Evolutionary conservation across 92 coral and sea anemone genomes (phyloP).

Genomic region (Epizoanthus fatuus): DNA sequence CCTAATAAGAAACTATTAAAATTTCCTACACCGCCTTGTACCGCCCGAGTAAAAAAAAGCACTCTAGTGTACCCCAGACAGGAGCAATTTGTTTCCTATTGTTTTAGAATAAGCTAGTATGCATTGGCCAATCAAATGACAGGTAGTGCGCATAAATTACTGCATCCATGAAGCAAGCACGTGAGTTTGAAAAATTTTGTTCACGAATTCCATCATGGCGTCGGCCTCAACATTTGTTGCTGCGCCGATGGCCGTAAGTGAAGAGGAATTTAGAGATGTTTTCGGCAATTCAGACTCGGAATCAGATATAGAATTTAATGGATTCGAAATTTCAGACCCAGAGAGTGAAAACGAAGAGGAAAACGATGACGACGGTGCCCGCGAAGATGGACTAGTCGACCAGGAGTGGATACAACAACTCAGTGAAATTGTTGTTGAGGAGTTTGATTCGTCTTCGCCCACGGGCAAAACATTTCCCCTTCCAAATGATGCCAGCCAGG

Average conservation of each 20-base stretch:
- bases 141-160: slow-evolving; percentile 17
- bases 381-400: neutral
- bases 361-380: neutral
- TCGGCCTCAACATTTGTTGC: neutral
- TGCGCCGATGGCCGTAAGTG: neutral
- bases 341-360: neutral
- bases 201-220: slow-evolving; percentile 15
- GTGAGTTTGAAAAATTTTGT: slow-evolving; percentile 26
- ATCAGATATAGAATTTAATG: slow-evolving; percentile 23
- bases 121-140: slow-evolving; percentile 25
- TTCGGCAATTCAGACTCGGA: slow-evolving; percentile 2
- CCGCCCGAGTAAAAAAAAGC: too few species aligned
- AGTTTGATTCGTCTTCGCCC: slow-evolving; percentile 1
- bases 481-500: slow-evolving; percentile 15
- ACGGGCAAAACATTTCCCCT: slow-evolving; percentile 17
- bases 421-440: neutral
- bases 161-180: slow-evolving; percentile 9
- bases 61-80: too few species aligned
- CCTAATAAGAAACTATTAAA: too few species aligned
- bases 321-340: neutral
- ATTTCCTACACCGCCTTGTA: too few species aligned
- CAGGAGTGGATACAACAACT: slow-evolving; percentile 13
- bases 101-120: neutral
- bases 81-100: too few species aligned
- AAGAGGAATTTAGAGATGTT: slow-evolving; percentile 13